phyloP scores from a whole-genome alignment of 2,113 vertebrate genomes.

The Brachypodius melanocephalos region DNA sequence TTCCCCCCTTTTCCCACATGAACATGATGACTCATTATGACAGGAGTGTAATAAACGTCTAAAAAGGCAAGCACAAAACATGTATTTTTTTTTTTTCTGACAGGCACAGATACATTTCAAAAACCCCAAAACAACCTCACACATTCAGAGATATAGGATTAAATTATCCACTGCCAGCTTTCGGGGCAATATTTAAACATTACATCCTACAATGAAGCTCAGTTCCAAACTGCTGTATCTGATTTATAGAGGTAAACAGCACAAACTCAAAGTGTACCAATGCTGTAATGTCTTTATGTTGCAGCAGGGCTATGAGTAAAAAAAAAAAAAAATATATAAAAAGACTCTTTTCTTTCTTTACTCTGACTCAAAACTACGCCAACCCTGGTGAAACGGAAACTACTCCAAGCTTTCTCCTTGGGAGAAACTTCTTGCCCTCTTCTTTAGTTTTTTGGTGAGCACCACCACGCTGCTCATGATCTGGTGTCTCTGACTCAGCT shows the following conservation, averaged over 20 bases:
- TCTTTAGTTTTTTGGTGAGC: not conserved
- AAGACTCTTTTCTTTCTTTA: not conserved
- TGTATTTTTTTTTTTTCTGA: not conserved
- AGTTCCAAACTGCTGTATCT: not conserved
- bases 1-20: not conserved
- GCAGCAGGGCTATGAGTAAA: not conserved
- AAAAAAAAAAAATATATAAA: not conserved
- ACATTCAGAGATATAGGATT: slow-evolving; percentile 14
- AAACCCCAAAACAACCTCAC: not conserved
- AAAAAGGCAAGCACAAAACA: slow-evolving; percentile 36
- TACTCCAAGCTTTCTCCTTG: not conserved
- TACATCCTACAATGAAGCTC: slow-evolving; percentile 4
- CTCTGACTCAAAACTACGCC: not conserved
- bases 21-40: slow-evolving; percentile 52
- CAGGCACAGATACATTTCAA: not conserved
- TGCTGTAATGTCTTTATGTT: not conserved
- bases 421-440: not conserved
- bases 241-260: slow-evolving; percentile 11
- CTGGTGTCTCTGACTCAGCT: not conserved
- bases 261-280: not conserved
- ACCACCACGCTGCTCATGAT: not conserved
- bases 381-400: not conserved
- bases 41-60: slow-evolving; percentile 41
- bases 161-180: slow-evolving; percentile 54
- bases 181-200: slow-evolving; percentile 54